A percentile compares a stretch with the other conserved stretches of the same genome.
Conservation (phyloP, 2,888 invertebrate genomes). For the Drosophila sordidula region DNA sequence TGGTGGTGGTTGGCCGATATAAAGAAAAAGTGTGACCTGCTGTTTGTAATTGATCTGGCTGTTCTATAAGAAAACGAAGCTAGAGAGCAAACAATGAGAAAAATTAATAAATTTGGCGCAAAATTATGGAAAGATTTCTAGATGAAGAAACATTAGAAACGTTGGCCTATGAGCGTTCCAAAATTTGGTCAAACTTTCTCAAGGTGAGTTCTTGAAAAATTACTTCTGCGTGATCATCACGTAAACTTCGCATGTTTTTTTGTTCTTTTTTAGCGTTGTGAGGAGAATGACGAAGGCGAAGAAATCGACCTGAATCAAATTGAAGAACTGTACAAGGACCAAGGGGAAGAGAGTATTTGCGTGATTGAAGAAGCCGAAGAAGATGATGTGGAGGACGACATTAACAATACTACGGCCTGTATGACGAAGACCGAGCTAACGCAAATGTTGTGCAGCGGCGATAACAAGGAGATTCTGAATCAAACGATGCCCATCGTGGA, state of each 20-base stretch:
- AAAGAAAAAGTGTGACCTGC: neutral
- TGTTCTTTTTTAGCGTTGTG: conserved; percentile 26
- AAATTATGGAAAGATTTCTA: conserved; percentile 45
- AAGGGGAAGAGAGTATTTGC: conserved; percentile 15
- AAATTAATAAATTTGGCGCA: neutral
- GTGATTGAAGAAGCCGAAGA: conserved; percentile 46
- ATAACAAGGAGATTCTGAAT: conserved; percentile 67
- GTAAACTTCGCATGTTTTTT: neutral
- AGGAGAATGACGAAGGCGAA: conserved; percentile 33
- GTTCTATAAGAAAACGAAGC: neutral
- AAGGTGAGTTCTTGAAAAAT: conserved; percentile 54
- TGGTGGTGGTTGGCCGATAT: conserved; percentile 17
- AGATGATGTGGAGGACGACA: conserved; percentile 34
- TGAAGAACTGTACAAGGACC: conserved; percentile 39
- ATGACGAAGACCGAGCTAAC: conserved; percentile 61
- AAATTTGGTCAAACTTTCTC: conserved; percentile 72
- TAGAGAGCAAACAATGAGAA: neutral
- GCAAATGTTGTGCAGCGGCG: conserved; percentile 39
- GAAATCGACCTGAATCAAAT: conserved; percentile 21
- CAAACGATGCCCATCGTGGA: conserved; percentile 77
- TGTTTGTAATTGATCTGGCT: neutral
- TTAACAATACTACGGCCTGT: conserved; percentile 40
- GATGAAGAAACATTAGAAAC: conserved; percentile 66
- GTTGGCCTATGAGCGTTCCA: conserved; percentile 75
- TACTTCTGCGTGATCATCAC: neutral